phyloP scores from a whole-genome alignment of 2,888 invertebrate species.

The Conops quadrifasciatus region DNA sequence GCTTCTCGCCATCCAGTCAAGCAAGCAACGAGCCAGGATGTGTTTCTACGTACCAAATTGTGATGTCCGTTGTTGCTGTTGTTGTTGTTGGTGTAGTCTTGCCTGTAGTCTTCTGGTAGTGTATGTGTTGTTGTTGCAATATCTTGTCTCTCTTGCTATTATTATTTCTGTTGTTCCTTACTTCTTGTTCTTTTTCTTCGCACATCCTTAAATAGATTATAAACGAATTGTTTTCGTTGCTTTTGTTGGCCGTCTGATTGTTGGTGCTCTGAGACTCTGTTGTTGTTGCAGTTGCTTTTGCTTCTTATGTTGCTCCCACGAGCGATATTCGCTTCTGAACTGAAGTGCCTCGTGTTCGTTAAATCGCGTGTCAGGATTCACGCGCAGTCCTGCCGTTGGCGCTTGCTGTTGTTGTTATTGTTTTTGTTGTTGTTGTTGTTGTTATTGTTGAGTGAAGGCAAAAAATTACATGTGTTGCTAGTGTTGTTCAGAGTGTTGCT shows the following conservation, averaged over 20 bases:
- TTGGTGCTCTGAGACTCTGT: not conserved
- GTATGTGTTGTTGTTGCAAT: conserved; percentile 54
- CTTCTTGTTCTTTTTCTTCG: not conserved
- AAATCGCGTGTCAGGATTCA: conserved; percentile 31
- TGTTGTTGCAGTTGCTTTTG: conserved; percentile 8
- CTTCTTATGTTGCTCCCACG: conserved; percentile 2
- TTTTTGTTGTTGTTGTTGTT: conserved; percentile 1
- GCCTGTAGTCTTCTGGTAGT: not conserved
- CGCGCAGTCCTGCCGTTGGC: conserved; percentile 18
- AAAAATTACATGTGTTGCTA: not conserved
- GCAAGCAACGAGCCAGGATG: not conserved
- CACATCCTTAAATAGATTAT: conserved; percentile 21
- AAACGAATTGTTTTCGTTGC: not conserved
- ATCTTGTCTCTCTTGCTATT: conserved; percentile 30
- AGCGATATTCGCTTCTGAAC: not conserved
- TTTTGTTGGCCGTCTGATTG: not conserved
- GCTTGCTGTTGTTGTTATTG: not conserved
- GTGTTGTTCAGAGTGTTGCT: not conserved
- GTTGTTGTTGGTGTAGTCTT: conserved; percentile 12
- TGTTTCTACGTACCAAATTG: conserved; percentile 48
- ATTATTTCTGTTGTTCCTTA: conserved; percentile 6
- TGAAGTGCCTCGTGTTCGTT: conserved; percentile 14
- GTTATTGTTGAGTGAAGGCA: no score
- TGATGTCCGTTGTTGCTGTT: conserved; percentile 54
- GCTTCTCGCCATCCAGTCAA: conserved; percentile 38